These are phyloP conservation scores for Pollenia griseotomentosa DNA, from an alignment of 2,888 invertebrate genomes.

Conservation along the genomic window DNA sequence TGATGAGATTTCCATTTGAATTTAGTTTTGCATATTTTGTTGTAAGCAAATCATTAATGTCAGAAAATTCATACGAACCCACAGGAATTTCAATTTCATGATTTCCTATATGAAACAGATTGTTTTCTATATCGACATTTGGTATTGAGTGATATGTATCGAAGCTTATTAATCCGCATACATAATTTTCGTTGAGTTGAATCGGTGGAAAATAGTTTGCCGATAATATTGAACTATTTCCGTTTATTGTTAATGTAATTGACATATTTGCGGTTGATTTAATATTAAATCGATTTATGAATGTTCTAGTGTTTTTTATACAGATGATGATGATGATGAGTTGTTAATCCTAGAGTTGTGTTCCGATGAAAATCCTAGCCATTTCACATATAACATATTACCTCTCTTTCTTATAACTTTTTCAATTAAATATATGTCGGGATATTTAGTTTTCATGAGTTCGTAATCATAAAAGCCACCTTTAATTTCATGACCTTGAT, in stretches of 20 bases:
- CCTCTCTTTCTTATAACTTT: conserved; percentile 76
- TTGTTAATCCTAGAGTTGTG: conserved; percentile 78
- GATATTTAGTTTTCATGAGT: conserved; percentile 77
- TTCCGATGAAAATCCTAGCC: conserved; percentile 76
- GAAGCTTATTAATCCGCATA: conserved; percentile 65
- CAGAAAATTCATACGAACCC: conserved; percentile 58
- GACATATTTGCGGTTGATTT: conserved; percentile 35
- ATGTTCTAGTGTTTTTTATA: background rate
- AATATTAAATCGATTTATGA: background rate
- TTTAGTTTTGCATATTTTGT: conserved; percentile 30
- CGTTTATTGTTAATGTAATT: conserved; percentile 51
- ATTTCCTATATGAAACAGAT: conserved; percentile 54
- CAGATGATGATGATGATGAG: conserved; percentile 4
- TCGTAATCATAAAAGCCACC: conserved; percentile 80
- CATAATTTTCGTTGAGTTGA: conserved; percentile 35
- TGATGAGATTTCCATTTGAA: conserved; percentile 26
- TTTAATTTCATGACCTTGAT: conserved; percentile 75
- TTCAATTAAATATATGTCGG: conserved; percentile 79
- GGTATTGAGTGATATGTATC: conserved; percentile 65
- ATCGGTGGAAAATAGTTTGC: conserved; percentile 58
- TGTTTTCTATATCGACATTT: conserved; percentile 58
- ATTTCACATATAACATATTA: conserved; percentile 73
- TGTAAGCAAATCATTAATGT: conserved; percentile 41
- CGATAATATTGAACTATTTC: conserved; percentile 23
- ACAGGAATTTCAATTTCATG: conserved; percentile 43